Conservation (phyloP, 2,113 vertebrate species). For the Poecilia latipinna region DNA sequence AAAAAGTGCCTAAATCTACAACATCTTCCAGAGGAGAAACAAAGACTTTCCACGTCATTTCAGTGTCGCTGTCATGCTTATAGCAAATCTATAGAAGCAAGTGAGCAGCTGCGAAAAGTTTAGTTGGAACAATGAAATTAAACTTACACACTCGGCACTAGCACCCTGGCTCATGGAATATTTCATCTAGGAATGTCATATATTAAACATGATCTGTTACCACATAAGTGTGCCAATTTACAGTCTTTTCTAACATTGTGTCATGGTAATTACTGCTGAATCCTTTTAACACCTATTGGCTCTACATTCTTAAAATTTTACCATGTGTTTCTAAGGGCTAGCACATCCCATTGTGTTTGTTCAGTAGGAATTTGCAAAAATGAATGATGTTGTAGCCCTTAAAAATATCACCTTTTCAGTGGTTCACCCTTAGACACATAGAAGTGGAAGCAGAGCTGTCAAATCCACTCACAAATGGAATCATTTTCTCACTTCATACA, state of each 20-base stretch:
- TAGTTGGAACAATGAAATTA: conserved; percentile 20
- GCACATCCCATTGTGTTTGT: neutral
- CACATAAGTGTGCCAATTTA: neutral
- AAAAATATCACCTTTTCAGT: neutral
- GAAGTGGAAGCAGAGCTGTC: too few relatives aligned
- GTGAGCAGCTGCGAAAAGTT: conserved; percentile 15
- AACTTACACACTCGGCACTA: conserved; percentile 76
- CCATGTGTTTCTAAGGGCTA: neutral
- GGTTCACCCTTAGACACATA: neutral
- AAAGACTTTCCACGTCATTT: neutral
- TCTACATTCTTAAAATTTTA: neutral
- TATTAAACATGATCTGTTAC: conserved; percentile 8
- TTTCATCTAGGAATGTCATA: conserved; percentile 63
- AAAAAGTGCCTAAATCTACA: conserved; percentile 36
- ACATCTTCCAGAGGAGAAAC: conserved; percentile 7
- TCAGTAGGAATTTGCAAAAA: neutral
- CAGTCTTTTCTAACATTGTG: neutral
- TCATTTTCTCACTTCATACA: neutral
- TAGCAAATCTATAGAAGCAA: neutral
- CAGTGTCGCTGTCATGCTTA: neutral
- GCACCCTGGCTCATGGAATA: conserved; percentile 65
- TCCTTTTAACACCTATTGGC: neutral
- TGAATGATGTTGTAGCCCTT: neutral
- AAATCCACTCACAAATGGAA: too few relatives aligned
- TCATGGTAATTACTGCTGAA: neutral